phyloP scores from a whole-genome alignment of 2,888 invertebrate species.

The Metopia argyrocephala region DNA sequence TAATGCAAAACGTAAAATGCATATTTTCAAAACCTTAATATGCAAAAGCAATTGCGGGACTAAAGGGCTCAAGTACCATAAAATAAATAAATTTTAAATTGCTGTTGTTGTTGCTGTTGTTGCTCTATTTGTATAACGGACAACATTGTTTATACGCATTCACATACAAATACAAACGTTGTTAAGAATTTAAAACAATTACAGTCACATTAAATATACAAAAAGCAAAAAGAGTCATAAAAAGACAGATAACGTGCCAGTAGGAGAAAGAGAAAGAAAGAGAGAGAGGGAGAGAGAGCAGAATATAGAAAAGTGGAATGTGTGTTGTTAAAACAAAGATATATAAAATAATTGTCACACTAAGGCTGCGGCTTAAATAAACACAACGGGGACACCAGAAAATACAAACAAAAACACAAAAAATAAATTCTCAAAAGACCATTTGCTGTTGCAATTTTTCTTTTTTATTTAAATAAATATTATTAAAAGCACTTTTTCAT shows the following conservation, averaged over 20 bases:
- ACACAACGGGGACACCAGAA: slow-evolving; percentile 34
- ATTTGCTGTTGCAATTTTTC: slow-evolving; percentile 25
- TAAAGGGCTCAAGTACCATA: slow-evolving; percentile 59
- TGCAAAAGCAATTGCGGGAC: slow-evolving; percentile 60
- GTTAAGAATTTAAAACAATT: neutral
- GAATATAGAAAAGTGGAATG: neutral
- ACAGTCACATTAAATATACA: slow-evolving; percentile 23
- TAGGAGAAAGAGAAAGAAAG: neutral
- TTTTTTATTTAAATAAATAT: slow-evolving; percentile 42
- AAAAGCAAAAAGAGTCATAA: slow-evolving; percentile 18
- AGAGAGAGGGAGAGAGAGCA: slow-evolving; percentile 1
- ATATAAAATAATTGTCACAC: slow-evolving; percentile 56
- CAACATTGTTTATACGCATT: slow-evolving; percentile 2
- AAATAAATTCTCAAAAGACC: neutral
- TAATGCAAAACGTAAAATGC: slow-evolving; percentile 50
- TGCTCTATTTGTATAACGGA: slow-evolving; percentile 34
- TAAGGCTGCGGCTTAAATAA: slow-evolving; percentile 50
- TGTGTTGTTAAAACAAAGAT: neutral
- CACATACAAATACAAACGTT: neutral
- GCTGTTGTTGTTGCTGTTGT: slow-evolving; percentile 34
- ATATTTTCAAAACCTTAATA: slow-evolving; percentile 53
- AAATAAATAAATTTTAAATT: slow-evolving; percentile 58
- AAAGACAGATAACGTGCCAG: neutral
- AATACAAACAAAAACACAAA: slow-evolving; percentile 9
- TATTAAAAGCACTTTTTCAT: slow-evolving; percentile 39